Evolutionary conservation across 2,888 invertebrate genomes (phyloP).

Genomic region (Byasa hedistus): DNA sequence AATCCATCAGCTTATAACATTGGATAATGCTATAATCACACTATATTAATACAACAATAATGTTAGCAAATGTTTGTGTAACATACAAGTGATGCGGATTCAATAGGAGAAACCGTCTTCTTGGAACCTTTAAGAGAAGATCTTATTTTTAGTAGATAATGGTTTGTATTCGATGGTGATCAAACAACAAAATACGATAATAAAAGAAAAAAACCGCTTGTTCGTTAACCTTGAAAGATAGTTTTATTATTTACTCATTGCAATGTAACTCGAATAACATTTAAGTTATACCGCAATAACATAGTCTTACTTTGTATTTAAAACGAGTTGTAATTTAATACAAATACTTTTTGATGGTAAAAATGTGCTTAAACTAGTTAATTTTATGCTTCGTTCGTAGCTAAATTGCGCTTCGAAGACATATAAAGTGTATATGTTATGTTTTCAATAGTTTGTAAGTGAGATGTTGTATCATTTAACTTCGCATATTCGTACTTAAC

Average conservation of each 20-base stretch:
- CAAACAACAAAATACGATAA: no score
- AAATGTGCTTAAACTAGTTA: slow-evolving; percentile 21
- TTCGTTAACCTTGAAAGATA: no score
- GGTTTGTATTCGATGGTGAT: no score
- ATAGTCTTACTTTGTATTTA: slow-evolving; percentile 10
- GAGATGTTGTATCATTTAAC: slow-evolving; percentile 1
- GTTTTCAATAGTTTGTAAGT: not conserved
- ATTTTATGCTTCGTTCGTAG: slow-evolving; percentile 16
- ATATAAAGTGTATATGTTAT: slow-evolving; percentile 6
- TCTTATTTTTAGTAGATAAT: no score
- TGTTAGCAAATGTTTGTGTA: no score
- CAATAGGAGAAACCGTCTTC: no score
- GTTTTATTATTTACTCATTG: not conserved
- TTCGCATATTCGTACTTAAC: not conserved
- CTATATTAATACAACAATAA: no score
- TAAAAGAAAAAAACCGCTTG: not conserved
- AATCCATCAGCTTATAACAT: no score
- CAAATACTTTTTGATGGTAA: slow-evolving; percentile 15
- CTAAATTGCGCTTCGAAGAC: not conserved
- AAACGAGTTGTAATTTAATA: slow-evolving; percentile 11
- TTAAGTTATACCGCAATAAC: not conserved
- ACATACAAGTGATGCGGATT: no score
- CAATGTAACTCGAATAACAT: not conserved
- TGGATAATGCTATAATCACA: no score
- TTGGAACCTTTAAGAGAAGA: no score